These are phyloP conservation scores for Troides helena DNA, from an alignment of 2,888 invertebrate species.

Conservation along the genomic window DNA sequence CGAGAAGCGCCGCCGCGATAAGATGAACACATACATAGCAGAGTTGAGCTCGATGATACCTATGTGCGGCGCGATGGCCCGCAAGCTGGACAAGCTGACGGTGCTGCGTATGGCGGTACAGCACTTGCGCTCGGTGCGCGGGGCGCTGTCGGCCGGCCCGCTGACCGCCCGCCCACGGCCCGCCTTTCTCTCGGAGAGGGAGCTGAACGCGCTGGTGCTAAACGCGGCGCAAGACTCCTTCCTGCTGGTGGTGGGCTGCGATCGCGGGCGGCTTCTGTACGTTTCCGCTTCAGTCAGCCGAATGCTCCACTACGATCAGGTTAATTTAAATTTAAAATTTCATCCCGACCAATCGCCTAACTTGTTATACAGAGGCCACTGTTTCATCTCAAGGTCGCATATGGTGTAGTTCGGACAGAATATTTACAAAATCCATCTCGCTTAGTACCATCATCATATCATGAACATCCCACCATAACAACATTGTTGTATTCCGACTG, in stretches of 20 bases:
- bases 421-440: neutral
- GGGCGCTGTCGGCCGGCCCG: constrained; percentile 78
- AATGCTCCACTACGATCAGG: constrained; percentile 91
- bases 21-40: constrained; percentile 97
- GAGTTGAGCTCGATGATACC: constrained; percentile 95
- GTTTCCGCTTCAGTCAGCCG: constrained; percentile 93
- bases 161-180: constrained; percentile 87
- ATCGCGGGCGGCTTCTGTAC: constrained; percentile 93
- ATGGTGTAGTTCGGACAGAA: neutral
- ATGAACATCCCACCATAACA: neutral
- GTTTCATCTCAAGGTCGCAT: no score
- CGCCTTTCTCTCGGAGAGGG: constrained; percentile 92
- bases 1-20: constrained; percentile 95
- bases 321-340: constrained; percentile 48
- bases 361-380: neutral
- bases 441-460: neutral
- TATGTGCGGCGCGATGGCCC: constrained; percentile 95
- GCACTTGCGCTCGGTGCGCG: constrained; percentile 87
- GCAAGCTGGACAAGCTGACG: constrained; percentile 96
- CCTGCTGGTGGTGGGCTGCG: constrained; percentile 95
- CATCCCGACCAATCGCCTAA: neutral
- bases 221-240: constrained; percentile 93
- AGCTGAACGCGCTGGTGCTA: constrained; percentile 91
- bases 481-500: neutral
- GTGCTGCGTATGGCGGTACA: constrained; percentile 95